Base-by-base conservation (phyloP, 2,113 vertebrate genomes). In the Orientallactaga bullata region DNA sequence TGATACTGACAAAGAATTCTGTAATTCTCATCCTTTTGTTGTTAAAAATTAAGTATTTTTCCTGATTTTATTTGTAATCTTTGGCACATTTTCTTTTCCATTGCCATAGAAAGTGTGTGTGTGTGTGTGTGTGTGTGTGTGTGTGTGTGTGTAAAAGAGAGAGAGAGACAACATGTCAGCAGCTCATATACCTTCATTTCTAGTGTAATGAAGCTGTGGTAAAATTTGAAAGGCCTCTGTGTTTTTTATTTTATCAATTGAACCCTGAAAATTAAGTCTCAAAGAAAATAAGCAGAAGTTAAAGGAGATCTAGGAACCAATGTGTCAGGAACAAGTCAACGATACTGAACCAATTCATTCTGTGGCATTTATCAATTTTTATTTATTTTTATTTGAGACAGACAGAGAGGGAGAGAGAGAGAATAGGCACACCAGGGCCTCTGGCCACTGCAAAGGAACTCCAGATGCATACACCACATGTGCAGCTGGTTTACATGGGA, bases 231-330 rank as follows among this genome's bases (percentile, higher is more conserved):
- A 92, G 18, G 7, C 10, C 39, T 71, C 2, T 66, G 10, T 72
- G 8, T 21, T 85, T 92, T 89, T 95, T 5, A 80, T 89, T 89
- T 71, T 20, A 71, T 84, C 60, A 65, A 87, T 32, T 35, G 0
- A 55, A 32, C 39, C 51, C 7, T 81, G 42, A 55, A 20, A 91
- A 92, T 77, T 80, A 30, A 84, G 55, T 35, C 30, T 76, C 13
- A n/a, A 37, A 20, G 72, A 26, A 10, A 35, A 63, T 65, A 10
- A 20, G 21, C 26, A 15, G 37, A 5, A 74, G 39, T 20, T 30
- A 72, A 92, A 93, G 30, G 37, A 85, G 16, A 26, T 37, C 47
- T 51, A 79, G 90, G 18, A 8, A 24, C 73, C 30, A 85, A 28
- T 51, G 30, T 73, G 65, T 42, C 69, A 94, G 79, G 37, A 73